Conservation (phyloP, 2,797 vertebrate genomes). For the Scyliorhinus canicula region DNA sequence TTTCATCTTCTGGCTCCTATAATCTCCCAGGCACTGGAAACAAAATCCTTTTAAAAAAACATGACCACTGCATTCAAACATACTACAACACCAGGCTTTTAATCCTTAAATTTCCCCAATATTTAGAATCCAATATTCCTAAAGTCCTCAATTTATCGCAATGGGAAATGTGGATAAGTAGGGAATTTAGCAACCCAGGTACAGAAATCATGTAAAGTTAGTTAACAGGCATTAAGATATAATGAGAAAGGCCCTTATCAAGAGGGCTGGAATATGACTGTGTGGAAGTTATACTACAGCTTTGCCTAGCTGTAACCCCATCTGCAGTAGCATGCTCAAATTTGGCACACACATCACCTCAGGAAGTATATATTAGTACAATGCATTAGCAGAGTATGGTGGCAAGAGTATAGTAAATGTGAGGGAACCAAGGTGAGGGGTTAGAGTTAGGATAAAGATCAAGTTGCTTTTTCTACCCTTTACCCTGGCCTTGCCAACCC, state of each 20-base stretch:
- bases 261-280: background rate
- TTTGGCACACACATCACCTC: background rate
- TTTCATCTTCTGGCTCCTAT: no score
- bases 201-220: background rate
- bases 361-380: background rate
- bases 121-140: no score
- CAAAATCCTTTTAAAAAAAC: no score
- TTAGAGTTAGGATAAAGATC: background rate
- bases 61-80: no score
- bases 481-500: background rate
- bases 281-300: background rate
- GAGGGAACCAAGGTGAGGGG: background rate
- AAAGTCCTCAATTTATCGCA: no score
- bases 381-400: background rate
- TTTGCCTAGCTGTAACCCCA: background rate
- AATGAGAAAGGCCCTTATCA: background rate
- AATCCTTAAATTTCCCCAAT: no score
- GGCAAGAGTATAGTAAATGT: background rate
- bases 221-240: background rate
- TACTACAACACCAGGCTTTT: no score
- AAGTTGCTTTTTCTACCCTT: background rate
- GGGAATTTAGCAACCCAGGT: background rate
- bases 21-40: no score
- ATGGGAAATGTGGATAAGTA: background rate
- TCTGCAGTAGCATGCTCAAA: background rate